phyloP scores from a whole-genome alignment of 1,140 invertebrate species.

The Trichomalopsis sarcophagae region DNA sequence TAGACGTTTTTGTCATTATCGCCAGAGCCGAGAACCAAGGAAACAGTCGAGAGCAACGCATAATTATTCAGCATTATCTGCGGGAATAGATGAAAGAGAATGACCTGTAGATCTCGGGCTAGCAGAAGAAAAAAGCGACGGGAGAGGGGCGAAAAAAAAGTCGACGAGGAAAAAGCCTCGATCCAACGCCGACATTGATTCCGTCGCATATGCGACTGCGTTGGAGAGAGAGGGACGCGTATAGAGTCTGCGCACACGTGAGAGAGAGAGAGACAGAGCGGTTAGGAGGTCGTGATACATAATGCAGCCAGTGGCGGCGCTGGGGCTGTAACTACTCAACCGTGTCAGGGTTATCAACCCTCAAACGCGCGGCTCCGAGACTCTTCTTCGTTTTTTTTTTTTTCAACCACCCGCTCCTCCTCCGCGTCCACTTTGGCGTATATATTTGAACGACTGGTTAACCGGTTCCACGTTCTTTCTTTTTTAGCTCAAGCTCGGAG shows the following conservation, averaged over 20 bases:
- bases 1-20: neutral
- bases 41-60: slow-evolving; percentile 1
- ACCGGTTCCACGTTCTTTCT: neutral
- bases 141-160: neutral
- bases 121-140: neutral
- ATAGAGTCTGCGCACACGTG: neutral
- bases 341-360: slow-evolving; percentile 69
- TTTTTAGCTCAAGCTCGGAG: neutral
- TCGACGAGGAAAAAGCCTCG: neutral
- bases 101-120: no score
- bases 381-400: slow-evolving; percentile 8
- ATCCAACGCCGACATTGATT: neutral
- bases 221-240: neutral
- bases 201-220: neutral
- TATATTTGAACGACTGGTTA: slow-evolving; percentile 22
- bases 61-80: slow-evolving; percentile 29
- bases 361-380: slow-evolving; percentile 36
- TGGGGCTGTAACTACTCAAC: slow-evolving; percentile 63
- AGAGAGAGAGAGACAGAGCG: slow-evolving; percentile 40
- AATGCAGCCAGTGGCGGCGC: slow-evolving; percentile 62
- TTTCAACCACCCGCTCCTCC: neutral
- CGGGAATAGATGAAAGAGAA: slow-evolving; percentile 18
- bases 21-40: no score
- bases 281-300: slow-evolving; percentile 68
- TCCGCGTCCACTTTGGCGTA: neutral